phyloP scores from a whole-genome alignment of 2,797 vertebrate species.

The Lutra lutra region DNA sequence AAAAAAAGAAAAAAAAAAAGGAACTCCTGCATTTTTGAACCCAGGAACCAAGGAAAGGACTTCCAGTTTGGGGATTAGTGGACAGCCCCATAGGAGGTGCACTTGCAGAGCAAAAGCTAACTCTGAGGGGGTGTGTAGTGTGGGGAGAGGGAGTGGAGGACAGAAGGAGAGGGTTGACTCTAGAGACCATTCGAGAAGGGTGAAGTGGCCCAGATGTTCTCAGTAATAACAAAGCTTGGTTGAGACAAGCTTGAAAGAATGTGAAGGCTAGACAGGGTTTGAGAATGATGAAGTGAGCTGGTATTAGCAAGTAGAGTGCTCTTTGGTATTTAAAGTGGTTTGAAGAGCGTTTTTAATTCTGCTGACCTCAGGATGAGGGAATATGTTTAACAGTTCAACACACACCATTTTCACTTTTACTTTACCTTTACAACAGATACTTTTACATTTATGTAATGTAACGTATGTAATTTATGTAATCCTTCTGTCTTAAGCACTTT shows the following conservation, averaged over 20 bases:
- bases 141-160: background rate
- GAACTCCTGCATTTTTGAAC: background rate
- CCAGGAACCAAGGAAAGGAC: background rate
- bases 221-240: background rate
- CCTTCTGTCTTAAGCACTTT: background rate
- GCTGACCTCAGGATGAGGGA: background rate
- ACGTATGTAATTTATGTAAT: background rate
- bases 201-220: background rate
- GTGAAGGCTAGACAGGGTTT: background rate
- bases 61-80: background rate
- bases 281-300: background rate
- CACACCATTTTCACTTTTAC: background rate
- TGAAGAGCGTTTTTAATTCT: slow-evolving; percentile 23
- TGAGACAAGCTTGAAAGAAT: background rate
- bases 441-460: background rate
- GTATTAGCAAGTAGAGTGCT: background rate
- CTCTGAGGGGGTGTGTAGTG: too few relatives aligned
- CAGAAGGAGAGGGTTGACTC: background rate
- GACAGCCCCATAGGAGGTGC: background rate
- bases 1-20: background rate
- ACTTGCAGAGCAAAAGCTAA: background rate
- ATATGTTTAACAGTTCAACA: background rate
- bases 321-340: background rate
- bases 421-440: background rate
- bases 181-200: background rate